These are phyloP conservation scores for Phyllotreta cruciferae DNA, from an alignment of 2,888 invertebrate genomes.

Conservation along the genomic window DNA sequence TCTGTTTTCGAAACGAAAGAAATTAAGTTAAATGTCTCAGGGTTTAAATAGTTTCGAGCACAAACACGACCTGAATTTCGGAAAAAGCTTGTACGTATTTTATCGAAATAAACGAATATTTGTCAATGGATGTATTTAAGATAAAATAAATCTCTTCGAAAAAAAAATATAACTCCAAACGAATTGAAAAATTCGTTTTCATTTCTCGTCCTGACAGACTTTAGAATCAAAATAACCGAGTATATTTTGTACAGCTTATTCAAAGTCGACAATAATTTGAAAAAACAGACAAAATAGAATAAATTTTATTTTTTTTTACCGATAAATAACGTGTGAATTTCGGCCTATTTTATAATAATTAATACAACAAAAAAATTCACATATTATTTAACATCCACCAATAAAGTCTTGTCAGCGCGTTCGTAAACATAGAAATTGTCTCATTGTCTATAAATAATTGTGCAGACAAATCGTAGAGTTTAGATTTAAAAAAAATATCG, in stretches of 20 bases:
- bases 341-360: no score
- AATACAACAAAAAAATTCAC: no score
- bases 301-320: no score
- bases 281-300: neutral
- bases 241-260: slow-evolving; percentile 30
- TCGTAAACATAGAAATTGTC: slow-evolving; percentile 32
- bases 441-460: slow-evolving; percentile 23
- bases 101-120: no score
- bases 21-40: no score
- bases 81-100: no score
- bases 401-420: slow-evolving; percentile 3
- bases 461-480: slow-evolving; percentile 36
- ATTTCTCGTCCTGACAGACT: neutral
- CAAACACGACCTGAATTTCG: no score
- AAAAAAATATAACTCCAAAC: neutral
- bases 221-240: neutral
- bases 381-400: neutral
- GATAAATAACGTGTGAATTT: no score
- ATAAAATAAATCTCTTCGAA: neutral
- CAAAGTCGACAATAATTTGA: neutral
- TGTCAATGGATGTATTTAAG: neutral
- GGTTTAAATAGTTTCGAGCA: no score
- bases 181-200: neutral
- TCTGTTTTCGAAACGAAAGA: no score
- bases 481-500: slow-evolving; percentile 38